phyloP scores from a whole-genome alignment of 2,888 invertebrate genomes.

The Ceramica pisi region DNA sequence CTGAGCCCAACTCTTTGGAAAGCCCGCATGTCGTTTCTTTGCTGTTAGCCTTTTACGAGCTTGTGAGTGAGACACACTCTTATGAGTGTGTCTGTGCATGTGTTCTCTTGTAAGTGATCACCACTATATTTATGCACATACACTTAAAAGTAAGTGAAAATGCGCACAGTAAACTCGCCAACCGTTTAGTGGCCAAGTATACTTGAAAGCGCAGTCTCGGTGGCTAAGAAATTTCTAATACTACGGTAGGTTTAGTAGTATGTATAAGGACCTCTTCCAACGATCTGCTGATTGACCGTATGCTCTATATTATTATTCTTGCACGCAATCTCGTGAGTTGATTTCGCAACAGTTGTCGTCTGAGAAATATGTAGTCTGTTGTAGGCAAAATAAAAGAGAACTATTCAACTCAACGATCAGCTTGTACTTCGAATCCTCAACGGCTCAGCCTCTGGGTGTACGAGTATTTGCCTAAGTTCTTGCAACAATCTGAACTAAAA shows the following conservation, averaged over 20 bases:
- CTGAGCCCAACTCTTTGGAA: background rate
- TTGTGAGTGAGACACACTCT: too few relatives aligned
- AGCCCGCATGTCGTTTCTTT: background rate
- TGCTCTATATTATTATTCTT: background rate
- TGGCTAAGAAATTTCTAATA: background rate
- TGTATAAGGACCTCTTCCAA: too few relatives aligned
- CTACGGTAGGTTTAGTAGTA: too few relatives aligned
- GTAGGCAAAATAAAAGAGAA: too few relatives aligned
- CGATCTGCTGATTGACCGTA: background rate
- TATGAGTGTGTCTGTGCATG: background rate
- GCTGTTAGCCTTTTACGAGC: background rate
- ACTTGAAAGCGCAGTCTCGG: conserved; percentile 1
- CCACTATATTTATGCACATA: conserved; percentile 14
- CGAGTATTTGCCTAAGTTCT: too few relatives aligned
- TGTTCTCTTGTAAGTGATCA: background rate
- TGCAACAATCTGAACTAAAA: background rate
- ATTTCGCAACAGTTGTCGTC: background rate
- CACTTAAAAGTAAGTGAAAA: background rate
- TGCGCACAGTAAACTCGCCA: background rate
- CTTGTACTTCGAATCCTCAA: too few relatives aligned
- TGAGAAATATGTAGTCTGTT: too few relatives aligned
- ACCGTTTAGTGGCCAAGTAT: background rate
- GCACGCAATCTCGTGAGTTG: background rate
- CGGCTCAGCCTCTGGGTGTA: too few relatives aligned
- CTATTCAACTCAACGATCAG: too few relatives aligned